These are phyloP conservation scores for Sinella curviseta DNA, from an alignment of 1,140 invertebrate genomes.

Conservation along the genomic window DNA sequence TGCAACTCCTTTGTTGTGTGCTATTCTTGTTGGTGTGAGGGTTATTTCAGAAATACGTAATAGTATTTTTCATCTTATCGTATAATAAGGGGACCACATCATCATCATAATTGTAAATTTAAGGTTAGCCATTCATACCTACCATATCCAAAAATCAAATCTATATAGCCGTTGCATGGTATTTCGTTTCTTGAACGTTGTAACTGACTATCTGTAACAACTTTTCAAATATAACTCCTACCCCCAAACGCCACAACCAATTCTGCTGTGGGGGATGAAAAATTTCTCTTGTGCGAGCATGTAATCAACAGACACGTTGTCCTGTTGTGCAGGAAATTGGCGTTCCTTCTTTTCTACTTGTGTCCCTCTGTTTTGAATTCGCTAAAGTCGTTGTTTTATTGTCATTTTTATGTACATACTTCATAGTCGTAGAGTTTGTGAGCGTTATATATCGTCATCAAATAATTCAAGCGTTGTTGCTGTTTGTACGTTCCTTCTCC, in stretches of 20 bases:
- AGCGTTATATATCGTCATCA: not conserved
- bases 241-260: not conserved
- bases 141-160: not conserved
- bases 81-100: not conserved
- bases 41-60: conserved; percentile 20
- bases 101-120: no score
- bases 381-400: not conserved
- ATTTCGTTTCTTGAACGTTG: not conserved
- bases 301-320: not conserved
- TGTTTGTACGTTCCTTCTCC: not conserved
- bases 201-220: not conserved
- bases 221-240: not conserved
- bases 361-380: not conserved
- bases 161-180: not conserved
- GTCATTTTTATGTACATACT: not conserved
- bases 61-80: not conserved
- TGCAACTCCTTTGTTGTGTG: conserved; percentile 4
- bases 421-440: not conserved
- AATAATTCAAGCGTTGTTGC: not conserved
- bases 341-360: not conserved
- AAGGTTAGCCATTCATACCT: not conserved
- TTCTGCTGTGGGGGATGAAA: not conserved
- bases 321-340: not conserved
- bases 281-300: not conserved
- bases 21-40: not conserved